These are phyloP conservation scores for Hypercompe scribonia DNA, from an alignment of 2,888 invertebrate species.

Conservation along the genomic window DNA sequence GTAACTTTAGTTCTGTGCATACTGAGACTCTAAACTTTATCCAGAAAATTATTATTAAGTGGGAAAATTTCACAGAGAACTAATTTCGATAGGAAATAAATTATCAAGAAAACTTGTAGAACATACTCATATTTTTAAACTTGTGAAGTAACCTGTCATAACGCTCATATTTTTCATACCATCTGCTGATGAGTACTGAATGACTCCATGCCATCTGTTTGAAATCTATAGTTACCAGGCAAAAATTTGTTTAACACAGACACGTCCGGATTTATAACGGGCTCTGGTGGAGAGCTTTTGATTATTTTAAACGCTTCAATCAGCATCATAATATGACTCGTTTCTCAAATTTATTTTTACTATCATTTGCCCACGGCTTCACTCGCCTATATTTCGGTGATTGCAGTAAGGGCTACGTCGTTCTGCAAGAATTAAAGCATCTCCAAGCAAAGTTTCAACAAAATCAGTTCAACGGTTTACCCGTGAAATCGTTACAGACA, in stretches of 20 bases:
- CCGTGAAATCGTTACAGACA: neutral
- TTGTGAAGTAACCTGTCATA: neutral
- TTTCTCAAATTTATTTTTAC: neutral
- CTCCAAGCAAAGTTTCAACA: neutral
- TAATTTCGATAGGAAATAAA: neutral
- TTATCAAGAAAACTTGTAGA: neutral
- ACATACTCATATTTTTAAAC: neutral
- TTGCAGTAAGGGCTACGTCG: no score
- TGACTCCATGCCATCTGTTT: neutral
- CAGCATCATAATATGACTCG: neutral
- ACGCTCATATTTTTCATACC: neutral
- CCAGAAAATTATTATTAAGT: neutral
- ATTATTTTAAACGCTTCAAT: neutral
- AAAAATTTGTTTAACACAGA: slow-evolving; percentile 1
- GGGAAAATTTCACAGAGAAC: neutral
- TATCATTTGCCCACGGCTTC: neutral
- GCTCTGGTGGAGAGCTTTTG: neutral
- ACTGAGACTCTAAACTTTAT: neutral
- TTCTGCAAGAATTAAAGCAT: neutral
- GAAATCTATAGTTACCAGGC: neutral
- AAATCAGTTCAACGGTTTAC: neutral
- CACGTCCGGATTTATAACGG: neutral
- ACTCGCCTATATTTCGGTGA: no score
- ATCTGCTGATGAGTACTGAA: neutral
- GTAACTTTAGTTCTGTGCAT: neutral